Percentiles rank a stretch among this genome's conserved stretches.
Conservation (phyloP, 2,797 vertebrate genomes). For the Margarornis squamiger region DNA sequence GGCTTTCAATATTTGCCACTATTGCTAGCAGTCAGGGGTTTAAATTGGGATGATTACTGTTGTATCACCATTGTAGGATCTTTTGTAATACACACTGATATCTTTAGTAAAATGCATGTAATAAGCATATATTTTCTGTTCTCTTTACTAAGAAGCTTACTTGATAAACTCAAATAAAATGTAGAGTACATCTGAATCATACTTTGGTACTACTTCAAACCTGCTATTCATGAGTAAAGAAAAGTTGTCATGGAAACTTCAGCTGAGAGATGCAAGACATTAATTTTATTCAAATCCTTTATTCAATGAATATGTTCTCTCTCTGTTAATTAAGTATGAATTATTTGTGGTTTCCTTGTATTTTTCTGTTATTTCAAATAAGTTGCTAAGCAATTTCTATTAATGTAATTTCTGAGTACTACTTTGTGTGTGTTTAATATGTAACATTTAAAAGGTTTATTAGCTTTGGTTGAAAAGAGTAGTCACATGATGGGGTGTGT, state of each 20-base stretch:
- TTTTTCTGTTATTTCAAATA: neutral
- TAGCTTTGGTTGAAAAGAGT: neutral
- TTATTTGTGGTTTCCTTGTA: neutral
- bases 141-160: neutral
- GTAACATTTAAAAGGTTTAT: neutral
- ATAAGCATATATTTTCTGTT: neutral
- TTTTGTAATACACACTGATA: neutral
- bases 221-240: slow-evolving; percentile 32
- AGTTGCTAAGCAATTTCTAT: slow-evolving; percentile 15
- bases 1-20: neutral
- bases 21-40: neutral
- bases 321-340: slow-evolving; percentile 14
- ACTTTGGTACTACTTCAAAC: slow-evolving; percentile 2
- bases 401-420: neutral
- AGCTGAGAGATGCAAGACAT: slow-evolving; percentile 5
- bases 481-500: neutral
- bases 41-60: neutral
- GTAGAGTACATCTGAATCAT: slow-evolving; percentile 17
- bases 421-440: neutral
- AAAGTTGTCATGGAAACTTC: slow-evolving; percentile 63
- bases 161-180: slow-evolving; percentile 3
- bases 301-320: neutral
- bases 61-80: neutral
- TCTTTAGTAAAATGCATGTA: neutral
- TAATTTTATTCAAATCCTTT: slow-evolving; percentile 34